Base-by-base conservation (phyloP, 2,113 vertebrate genomes). In the Proterorhinus semilunaris region DNA sequence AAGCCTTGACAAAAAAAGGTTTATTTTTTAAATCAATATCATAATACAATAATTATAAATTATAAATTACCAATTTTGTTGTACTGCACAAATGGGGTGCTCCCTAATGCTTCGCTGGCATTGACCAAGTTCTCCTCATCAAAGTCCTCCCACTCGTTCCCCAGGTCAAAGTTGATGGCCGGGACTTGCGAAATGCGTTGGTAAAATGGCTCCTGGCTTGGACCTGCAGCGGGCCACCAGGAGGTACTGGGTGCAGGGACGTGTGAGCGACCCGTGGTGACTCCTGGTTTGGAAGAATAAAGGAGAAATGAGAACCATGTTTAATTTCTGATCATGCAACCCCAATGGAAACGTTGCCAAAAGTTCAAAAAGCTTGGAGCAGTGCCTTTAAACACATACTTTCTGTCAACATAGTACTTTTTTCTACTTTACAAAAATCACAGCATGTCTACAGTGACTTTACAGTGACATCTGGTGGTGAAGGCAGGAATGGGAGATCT, bases 121-220 rank as follows among this genome's bases (percentile, higher is more conserved):
- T 83, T 65, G 75, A 97, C 89, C 73, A 90, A 90, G 11, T 93
- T 94, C 74, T 96, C 94, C 75, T 98, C 93, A 80, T 94, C 94
- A 94, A 95, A 97, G 85, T 96, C 87, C 12, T 97, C 95, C 88
- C 93, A 90, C n/a, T 91, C 88, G 17, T 81, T 84, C 88, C 91
- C 93, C 10, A 95, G 91, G 82, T 98, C 95, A 83, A 95, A 95
- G 83, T 80, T 92, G 74, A 95, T 87, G 71, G 86, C 82, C 11
- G 91, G 87, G 74, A 81, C 65, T 78, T 89, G 92, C 79, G 88
- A 87, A 49, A 68, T 69, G 8, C 54, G 81, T 62, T 51, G 78
- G 42, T 68, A 86, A 78, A 86, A 79, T 79, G 73, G 58, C 16
- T 1, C 63, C 68, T 89, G 81, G 74, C 76, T 79, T 16, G 84